Evolutionary conservation across 2,113 vertebrate species (phyloP).

Genomic region (Orthonyx spaldingii): DNA sequence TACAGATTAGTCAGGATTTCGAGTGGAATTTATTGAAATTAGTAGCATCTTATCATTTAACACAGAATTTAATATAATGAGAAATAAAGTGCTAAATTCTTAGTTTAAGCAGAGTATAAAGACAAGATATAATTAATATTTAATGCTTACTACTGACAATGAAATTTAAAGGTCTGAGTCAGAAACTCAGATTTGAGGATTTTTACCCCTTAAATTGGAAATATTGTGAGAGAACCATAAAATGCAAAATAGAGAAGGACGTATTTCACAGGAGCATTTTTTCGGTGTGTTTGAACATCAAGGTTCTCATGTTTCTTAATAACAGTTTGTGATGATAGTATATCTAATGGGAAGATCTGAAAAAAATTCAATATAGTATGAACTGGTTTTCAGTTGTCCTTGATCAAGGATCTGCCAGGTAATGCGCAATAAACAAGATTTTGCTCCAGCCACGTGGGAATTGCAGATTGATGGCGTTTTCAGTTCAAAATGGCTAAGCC

Average conservation of each 20-base stretch:
- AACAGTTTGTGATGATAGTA: not conserved
- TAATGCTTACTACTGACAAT: not conserved
- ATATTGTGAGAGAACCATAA: not conserved
- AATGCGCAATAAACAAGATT: not conserved
- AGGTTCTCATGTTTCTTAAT: not conserved
- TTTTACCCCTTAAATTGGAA: not conserved
- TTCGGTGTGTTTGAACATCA: not conserved
- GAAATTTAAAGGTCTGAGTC: not conserved
- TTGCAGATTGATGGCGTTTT: slow-evolving; percentile 20
- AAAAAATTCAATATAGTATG: not conserved
- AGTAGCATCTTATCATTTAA: not conserved
- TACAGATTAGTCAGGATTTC: not conserved
- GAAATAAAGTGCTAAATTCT: not conserved
- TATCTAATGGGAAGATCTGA: not conserved
- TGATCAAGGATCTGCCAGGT: not conserved
- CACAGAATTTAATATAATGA: not conserved
- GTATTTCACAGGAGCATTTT: not conserved
- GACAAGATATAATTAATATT: not conserved
- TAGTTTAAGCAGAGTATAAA: not conserved
- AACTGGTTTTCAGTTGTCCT: not conserved
- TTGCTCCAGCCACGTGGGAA: not conserved
- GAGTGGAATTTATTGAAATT: not conserved
- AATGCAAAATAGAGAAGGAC: not conserved
- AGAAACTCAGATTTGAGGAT: not conserved
- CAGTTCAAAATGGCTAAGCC: not conserved